Evolutionary conservation across 1,140 invertebrate species (phyloP).

Genomic region (Diachasma alloeum): DNA sequence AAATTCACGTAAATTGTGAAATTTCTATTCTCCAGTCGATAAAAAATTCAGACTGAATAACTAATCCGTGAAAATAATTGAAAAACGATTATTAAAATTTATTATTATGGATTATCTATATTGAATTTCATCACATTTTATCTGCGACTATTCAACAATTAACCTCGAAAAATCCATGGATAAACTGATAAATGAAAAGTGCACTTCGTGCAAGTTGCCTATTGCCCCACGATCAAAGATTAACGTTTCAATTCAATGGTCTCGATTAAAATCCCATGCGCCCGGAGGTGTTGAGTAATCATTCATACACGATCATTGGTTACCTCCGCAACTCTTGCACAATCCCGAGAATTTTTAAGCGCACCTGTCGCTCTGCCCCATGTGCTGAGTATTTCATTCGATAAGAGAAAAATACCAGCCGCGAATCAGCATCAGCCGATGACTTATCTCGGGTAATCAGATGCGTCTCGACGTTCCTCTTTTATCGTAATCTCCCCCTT

Average conservation of each 20-base stretch:
- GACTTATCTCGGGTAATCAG: constrained; percentile 10
- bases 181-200: too few species aligned
- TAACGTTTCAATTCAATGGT: constrained; percentile 30
- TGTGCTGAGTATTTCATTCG: not conserved
- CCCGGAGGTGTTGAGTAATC: constrained; percentile 10
- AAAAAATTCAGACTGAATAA: too few species aligned
- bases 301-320: constrained; percentile 1
- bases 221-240: constrained; percentile 11
- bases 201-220: too few species aligned
- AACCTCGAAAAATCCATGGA: too few species aligned
- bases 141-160: too few species aligned
- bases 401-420: not conserved
- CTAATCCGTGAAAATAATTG: too few species aligned
- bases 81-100: too few species aligned
- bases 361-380: not conserved
- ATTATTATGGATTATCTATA: too few species aligned
- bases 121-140: too few species aligned
- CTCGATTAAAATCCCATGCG: not conserved
- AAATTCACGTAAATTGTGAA: too few species aligned
- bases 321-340: not conserved
- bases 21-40: too few species aligned
- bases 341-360: not conserved
- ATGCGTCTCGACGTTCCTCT: not conserved
- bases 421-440: not conserved
- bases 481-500: constrained; percentile 13